A percentile compares a stretch with the other conserved stretches of the same genome.
These are phyloP conservation scores for Chalcis sispes DNA, from an alignment of 2,888 invertebrate species.

Conservation along the genomic window DNA sequence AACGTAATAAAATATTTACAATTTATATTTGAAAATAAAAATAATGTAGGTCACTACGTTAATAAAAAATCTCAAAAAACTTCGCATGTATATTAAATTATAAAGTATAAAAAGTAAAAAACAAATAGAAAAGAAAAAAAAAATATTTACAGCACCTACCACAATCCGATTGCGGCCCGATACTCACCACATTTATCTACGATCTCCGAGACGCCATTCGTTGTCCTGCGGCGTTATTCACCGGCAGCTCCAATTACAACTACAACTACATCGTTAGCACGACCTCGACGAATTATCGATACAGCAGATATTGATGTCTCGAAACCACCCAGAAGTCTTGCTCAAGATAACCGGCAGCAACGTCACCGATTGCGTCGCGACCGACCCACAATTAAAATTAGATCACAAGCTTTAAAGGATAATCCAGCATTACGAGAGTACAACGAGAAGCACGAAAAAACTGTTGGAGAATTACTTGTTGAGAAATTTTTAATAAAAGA, in stretches of 20 bases:
- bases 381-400: conserved; percentile 73
- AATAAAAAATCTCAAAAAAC: too few relatives aligned
- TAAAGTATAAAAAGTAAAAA: too few relatives aligned
- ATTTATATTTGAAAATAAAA: too few relatives aligned
- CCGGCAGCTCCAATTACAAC: conserved; percentile 66
- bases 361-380: conserved; percentile 69
- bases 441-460: conserved; percentile 79
- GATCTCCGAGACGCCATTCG: conserved; percentile 80
- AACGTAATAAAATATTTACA: too few relatives aligned
- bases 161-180: conserved; percentile 71
- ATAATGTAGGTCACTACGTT: too few relatives aligned
- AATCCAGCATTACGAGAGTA: conserved; percentile 73
- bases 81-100: too few relatives aligned
- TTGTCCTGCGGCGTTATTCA: conserved; percentile 68
- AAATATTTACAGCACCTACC: conserved; percentile 46
- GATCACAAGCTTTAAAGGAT: conserved; percentile 74
- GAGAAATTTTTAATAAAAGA: conserved; percentile 86
- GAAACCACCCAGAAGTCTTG: conserved; percentile 70
- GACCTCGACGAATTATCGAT: conserved; percentile 85
- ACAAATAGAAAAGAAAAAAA: background rate
- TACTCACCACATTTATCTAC: conserved; percentile 87
- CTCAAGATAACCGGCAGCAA: conserved; percentile 61
- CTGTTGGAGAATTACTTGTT: conserved; percentile 84
- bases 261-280: conserved; percentile 68
- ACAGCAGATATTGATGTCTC: conserved; percentile 92